Percentiles rank a stretch among this genome's conserved stretches.
These are phyloP conservation scores for Drosophila eugracilis DNA, from an alignment of 1,140 invertebrate species.

Conservation along the genomic window DNA sequence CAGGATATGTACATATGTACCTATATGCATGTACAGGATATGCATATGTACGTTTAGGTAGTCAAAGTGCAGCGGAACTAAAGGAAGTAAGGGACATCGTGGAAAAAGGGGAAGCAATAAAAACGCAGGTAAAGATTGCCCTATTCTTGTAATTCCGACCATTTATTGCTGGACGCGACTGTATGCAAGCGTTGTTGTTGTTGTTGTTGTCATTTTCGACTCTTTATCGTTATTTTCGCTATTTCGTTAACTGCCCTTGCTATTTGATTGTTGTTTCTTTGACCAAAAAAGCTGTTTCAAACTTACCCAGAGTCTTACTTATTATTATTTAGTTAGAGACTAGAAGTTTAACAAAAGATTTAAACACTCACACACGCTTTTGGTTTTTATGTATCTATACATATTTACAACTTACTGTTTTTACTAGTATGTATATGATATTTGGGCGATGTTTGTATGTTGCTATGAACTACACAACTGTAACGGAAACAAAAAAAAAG, in stretches of 20 bases:
- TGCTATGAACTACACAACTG: conserved; percentile 38
- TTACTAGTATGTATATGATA: conserved; percentile 6
- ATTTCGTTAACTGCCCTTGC: conserved; percentile 13
- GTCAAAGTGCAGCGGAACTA: conserved; percentile 39
- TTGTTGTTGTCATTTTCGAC: conserved; percentile 38
- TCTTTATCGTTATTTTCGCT: conserved; percentile 3
- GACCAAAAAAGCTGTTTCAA: conserved; percentile 24
- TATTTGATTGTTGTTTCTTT: conserved; percentile 7
- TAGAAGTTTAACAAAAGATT: conserved; percentile 4
- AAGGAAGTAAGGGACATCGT: no score
- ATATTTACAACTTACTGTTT: conserved; percentile 25
- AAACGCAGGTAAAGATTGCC: conserved; percentile 19
- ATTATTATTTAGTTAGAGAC: neutral
- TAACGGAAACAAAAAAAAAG: conserved; percentile 29
- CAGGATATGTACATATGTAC: conserved; percentile 12
- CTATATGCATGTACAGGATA: no score
- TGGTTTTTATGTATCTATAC: conserved; percentile 6
- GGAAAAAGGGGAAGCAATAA: neutral
- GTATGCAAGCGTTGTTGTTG: conserved; percentile 49
- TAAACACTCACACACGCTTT: conserved; percentile 24
- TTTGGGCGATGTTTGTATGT: conserved; percentile 7
- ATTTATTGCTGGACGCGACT: conserved; percentile 44
- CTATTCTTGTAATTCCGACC: neutral
- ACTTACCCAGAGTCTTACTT: conserved; percentile 24
- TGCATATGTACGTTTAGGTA: conserved; percentile 19